phyloP scores from a whole-genome alignment of 2,888 invertebrate species.

The Hymenopus coronatus region DNA sequence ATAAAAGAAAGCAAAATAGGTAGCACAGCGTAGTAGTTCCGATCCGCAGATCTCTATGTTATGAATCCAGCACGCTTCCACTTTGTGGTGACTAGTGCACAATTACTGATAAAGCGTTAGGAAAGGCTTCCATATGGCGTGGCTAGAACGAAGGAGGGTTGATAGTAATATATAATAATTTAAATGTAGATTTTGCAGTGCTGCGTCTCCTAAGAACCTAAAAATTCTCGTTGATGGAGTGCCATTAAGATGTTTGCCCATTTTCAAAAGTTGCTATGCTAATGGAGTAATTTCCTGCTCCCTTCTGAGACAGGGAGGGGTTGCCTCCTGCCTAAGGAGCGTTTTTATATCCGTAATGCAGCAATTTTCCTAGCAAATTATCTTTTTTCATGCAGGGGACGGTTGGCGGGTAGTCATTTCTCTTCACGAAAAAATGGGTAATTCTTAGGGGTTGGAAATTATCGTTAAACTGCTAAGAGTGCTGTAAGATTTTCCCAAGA shows the following conservation, averaged over 20 bases:
- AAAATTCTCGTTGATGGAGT: neutral
- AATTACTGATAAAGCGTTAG: no score
- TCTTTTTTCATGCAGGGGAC: neutral
- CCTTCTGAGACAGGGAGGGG: neutral
- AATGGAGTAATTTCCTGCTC: neutral
- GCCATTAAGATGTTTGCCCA: neutral
- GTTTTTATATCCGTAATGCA: neutral
- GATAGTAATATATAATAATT: no score
- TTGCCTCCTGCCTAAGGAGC: neutral
- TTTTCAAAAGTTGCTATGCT: neutral
- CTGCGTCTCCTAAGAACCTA: neutral
- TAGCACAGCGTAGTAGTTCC: no score
- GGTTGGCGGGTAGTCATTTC: neutral
- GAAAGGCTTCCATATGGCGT: no score
- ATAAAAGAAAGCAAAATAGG: no score
- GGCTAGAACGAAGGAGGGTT: no score
- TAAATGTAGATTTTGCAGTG: neutral
- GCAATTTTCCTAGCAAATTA: neutral
- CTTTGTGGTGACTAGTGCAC: no score
- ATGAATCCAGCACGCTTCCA: no score
- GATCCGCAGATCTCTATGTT: no score
- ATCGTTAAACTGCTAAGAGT: neutral
- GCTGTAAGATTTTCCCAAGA: neutral
- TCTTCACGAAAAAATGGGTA: neutral
- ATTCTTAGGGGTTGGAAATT: neutral